Evolutionary conservation across 23 tunicate species (phyloP).

Genomic region (Ascidia mentula): DNA sequence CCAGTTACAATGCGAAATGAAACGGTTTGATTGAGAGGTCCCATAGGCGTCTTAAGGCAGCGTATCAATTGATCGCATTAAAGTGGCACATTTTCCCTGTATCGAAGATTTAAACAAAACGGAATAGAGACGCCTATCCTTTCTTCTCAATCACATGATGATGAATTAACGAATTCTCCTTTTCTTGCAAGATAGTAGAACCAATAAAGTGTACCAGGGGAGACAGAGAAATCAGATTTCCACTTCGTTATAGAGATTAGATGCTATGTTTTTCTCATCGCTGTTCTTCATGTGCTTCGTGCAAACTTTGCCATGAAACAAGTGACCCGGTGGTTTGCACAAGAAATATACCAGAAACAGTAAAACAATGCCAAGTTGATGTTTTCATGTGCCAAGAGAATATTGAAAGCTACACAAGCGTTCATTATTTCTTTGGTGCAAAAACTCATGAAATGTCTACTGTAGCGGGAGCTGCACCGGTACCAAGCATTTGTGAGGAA

Average conservation of each 20-base stretch:
- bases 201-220: background rate
- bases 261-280: background rate
- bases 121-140: no score
- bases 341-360: background rate
- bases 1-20: no score
- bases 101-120: background rate
- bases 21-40: no score
- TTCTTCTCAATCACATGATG: background rate
- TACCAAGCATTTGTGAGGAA: background rate
- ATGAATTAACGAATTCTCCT: background rate
- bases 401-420: background rate
- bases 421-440: background rate
- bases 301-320: background rate
- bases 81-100: slow-evolving; percentile 16
- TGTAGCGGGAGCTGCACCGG: background rate
- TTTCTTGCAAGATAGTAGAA: background rate
- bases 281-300: background rate
- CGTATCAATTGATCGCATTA: slow-evolving; percentile 15
- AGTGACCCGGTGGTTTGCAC: no score
- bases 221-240: background rate
- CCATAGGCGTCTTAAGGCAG: background rate
- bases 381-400: background rate
- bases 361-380: background rate
- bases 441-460: slow-evolving; percentile 1
- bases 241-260: background rate